Conservation (phyloP, 2,797 vertebrate species). For the Ctenopoma multispine region DNA sequence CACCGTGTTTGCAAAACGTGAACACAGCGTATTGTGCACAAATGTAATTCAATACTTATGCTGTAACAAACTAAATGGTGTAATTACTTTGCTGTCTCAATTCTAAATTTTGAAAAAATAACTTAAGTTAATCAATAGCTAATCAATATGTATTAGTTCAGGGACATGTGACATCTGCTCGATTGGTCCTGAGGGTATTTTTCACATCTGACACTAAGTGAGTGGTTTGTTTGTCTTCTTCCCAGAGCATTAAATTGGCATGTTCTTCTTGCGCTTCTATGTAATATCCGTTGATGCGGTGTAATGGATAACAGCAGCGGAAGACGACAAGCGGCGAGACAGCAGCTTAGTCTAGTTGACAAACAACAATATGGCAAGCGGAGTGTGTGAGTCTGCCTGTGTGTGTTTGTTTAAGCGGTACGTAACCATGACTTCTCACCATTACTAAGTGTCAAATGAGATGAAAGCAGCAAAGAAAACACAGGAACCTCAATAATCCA, state of each 20-base stretch:
- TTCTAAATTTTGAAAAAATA: slow-evolving; percentile 40
- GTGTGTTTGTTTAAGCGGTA: slow-evolving; percentile 13
- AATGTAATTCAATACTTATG: slow-evolving; percentile 6
- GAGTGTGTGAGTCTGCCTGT: background rate
- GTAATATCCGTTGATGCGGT: slow-evolving; percentile 21
- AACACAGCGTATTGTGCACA: background rate
- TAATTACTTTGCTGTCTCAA: slow-evolving; percentile 9
- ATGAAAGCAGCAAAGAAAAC: slow-evolving; percentile 26
- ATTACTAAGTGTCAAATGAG: slow-evolving; percentile 35
- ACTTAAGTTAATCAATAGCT: slow-evolving; percentile 23
- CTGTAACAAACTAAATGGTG: slow-evolving; percentile 21
- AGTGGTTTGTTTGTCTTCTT: slow-evolving; percentile 49
- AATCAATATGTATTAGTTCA: slow-evolving; percentile 10
- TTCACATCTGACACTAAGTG: slow-evolving; percentile 49
- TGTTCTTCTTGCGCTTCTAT: slow-evolving; percentile 28
- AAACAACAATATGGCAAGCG: slow-evolving; percentile 14
- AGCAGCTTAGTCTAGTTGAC: slow-evolving; percentile 36
- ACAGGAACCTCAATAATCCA: slow-evolving; percentile 23
- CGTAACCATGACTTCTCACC: background rate
- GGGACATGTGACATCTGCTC: slow-evolving; percentile 27
- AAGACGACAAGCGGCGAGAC: slow-evolving; percentile 17
- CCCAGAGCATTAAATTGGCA: slow-evolving; percentile 10
- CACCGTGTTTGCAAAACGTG: slow-evolving; percentile 6
- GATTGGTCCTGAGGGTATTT: slow-evolving; percentile 23
- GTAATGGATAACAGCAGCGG: slow-evolving; percentile 23